Conservation (phyloP, 2,113 vertebrate species). For the Rutilus rutilus region DNA sequence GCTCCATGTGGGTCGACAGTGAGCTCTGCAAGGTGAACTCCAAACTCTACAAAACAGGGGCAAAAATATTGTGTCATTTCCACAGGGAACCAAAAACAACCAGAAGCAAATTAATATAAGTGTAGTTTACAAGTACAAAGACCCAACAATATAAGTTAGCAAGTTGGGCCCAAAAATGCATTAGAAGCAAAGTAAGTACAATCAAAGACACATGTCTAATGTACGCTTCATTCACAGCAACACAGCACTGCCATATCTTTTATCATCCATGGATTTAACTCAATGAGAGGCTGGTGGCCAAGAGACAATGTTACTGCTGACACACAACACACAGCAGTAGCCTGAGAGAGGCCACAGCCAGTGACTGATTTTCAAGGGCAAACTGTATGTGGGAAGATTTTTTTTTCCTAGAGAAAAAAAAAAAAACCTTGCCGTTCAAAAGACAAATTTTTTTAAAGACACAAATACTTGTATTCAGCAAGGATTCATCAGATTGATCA, state of each 20-base stretch:
- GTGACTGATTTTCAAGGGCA: background rate
- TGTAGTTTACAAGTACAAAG: background rate
- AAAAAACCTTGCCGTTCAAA: background rate
- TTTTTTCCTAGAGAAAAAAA: background rate
- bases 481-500: background rate
- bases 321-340: conserved; percentile 57
- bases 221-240: conserved; percentile 22
- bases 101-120: background rate
- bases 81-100: background rate
- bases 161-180: background rate
- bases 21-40: conserved; percentile 95
- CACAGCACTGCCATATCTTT: conserved; percentile 30
- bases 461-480: background rate
- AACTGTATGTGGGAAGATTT: background rate
- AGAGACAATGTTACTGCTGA: conserved; percentile 80
- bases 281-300: conserved; percentile 67
- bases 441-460: background rate
- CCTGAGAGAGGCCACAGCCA: conserved; percentile 63
- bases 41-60: conserved; percentile 82
- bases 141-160: background rate
- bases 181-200: background rate
- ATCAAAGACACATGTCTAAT: background rate
- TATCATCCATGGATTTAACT: conserved; percentile 62
- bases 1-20: conserved; percentile 95
- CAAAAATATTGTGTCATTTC: background rate